Evolutionary conservation across 2,797 vertebrate genomes (phyloP).

Genomic region (Microchirus variegatus): DNA sequence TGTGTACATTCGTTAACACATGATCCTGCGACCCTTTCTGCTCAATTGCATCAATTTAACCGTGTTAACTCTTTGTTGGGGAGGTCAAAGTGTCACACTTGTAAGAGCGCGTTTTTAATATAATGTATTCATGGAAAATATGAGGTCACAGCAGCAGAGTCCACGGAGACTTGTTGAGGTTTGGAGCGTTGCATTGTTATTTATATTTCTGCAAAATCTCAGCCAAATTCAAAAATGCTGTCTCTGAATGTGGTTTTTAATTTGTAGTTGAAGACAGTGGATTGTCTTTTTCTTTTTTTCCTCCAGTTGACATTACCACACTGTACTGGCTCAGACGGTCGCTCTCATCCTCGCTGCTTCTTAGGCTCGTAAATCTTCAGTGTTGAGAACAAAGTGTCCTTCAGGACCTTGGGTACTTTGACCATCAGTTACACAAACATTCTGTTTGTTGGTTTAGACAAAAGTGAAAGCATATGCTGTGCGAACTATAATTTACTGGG

Average conservation of each 20-base stretch:
- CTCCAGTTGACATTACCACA: constrained; percentile 43
- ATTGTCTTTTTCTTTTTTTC: constrained; percentile 12
- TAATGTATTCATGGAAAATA: constrained; percentile 6
- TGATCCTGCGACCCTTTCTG: constrained; percentile 77
- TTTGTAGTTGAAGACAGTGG: constrained; percentile 43
- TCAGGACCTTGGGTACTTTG: constrained; percentile 64
- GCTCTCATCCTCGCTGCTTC: constrained; percentile 67
- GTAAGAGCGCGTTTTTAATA: constrained; percentile 45
- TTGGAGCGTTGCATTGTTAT: constrained; percentile 43
- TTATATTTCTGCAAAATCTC: constrained; percentile 49
- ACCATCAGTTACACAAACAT: constrained; percentile 72
- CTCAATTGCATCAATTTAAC: constrained; percentile 76
- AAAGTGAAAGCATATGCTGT: constrained; percentile 78
- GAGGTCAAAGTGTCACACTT: constrained; percentile 69
- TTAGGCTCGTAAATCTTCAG: constrained; percentile 57
- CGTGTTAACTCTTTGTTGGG: constrained; percentile 68
- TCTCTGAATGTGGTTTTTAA: constrained; percentile 52
- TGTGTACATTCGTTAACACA: constrained; percentile 80
- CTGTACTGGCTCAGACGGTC: constrained; percentile 46
- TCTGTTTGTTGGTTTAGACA: constrained; percentile 77
- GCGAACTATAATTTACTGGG: constrained; percentile 60
- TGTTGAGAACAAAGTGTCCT: constrained; percentile 71
- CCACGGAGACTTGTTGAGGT: constrained; percentile 28
- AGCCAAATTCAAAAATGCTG: constrained; percentile 34
- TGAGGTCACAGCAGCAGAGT: constrained; percentile 3